These are phyloP conservation scores for Drosophila ercepeae DNA, from an alignment of 1,140 invertebrate species.

Conservation along the genomic window DNA sequence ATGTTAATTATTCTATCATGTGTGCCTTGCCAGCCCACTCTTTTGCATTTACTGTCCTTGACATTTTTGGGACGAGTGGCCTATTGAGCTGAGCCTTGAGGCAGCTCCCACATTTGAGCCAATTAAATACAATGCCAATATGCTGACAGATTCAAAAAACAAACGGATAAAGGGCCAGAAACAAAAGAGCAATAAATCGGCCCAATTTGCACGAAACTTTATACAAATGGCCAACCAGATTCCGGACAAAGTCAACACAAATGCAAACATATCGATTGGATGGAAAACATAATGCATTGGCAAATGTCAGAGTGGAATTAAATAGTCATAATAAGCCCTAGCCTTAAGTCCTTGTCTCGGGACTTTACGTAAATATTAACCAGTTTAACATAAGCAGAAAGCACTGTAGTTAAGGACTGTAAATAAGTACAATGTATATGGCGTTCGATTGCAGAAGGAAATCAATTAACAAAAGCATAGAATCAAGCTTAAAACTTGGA, in stretches of 20 bases:
- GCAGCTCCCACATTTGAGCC: conserved; percentile 17
- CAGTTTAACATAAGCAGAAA: too few relatives aligned
- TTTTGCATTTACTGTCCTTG: conserved; percentile 3
- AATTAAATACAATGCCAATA: conserved; percentile 41
- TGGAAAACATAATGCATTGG: too few relatives aligned
- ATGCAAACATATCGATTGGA: conserved; percentile 51
- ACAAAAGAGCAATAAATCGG: conserved; percentile 23
- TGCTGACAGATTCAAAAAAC: conserved; percentile 26
- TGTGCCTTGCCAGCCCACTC: neutral
- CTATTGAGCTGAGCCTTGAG: conserved; percentile 43
- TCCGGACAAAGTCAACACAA: conserved; percentile 18
- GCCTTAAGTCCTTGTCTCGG: too few relatives aligned
- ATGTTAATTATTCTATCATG: conserved; percentile 37
- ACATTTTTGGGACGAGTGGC: conserved; percentile 40
- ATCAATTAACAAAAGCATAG: too few relatives aligned
- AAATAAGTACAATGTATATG: too few relatives aligned
- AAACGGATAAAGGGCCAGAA: neutral
- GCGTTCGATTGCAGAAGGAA: too few relatives aligned
- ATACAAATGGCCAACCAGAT: conserved; percentile 28
- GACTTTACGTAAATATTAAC: too few relatives aligned
- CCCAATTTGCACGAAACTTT: conserved; percentile 16
- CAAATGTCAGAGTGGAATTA: too few relatives aligned
- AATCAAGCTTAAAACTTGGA: too few relatives aligned
- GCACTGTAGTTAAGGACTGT: too few relatives aligned
- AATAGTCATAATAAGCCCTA: too few relatives aligned